Base-by-base conservation (phyloP, 2,113 vertebrate genomes). In the Turnix velox region DNA sequence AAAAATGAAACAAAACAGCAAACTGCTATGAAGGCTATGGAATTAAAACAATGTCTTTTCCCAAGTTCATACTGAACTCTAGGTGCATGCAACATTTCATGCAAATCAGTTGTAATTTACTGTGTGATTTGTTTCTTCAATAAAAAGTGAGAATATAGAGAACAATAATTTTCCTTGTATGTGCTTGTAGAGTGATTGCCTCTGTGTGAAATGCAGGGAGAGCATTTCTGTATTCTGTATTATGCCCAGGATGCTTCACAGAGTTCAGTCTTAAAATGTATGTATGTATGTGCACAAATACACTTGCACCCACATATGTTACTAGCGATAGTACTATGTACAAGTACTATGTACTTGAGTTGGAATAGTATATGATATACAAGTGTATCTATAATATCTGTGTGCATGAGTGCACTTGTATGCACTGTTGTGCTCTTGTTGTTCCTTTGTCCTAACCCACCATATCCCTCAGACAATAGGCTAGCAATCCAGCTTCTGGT, bases 101-200 rank as follows among this genome's bases (percentile, higher is more conserved):
- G 68, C 94, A 96, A 94, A 96, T 76, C 82, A 71, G 55, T 69
- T 57, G 82, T 92, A 92, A 93, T 77, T 87, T 90, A 97, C 93
- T 92, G 86, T 92, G 72, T 87, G 94, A 96, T 97, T 97, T 96
- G 96, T 97, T 97, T 96, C 93, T 92, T 96, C 94, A 94, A 86
- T 90, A 90, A 95, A 94, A 83, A 71, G 37, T 72, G 39, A 91
- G 82, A 87, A 88, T 81, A 66, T 23, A 9, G 62, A 73, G 85
- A 88, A 67, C 84, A 94, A 94, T 79, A 75, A 80, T 82, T 81
- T 94, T 86, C 77, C 87, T 96, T 85, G 46, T 66, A 86, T 78
- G 81, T 84, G 78, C 72, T 67, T 62, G 33, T 25, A 85, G 88
- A 96, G 63, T 80, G 87, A 96, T 95, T 96, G 85, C 63, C 51